These are phyloP conservation scores for Tretioscincus oriximinensis DNA, from an alignment of 2,113 vertebrate genomes.

Conservation along the genomic window DNA sequence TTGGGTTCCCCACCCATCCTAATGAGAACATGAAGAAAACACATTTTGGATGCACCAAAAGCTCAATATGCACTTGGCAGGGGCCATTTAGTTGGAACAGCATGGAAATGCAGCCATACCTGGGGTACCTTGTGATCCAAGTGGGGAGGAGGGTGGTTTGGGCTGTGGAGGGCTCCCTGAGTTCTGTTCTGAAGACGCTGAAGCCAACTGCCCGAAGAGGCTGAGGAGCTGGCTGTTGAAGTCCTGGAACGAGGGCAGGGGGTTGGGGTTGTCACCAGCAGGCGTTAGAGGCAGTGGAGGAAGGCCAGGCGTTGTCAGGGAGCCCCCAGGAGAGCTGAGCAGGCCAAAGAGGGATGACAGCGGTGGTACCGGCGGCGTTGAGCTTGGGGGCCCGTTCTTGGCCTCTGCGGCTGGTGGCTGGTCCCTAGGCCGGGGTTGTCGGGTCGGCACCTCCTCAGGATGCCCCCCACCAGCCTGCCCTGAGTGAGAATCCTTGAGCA, in stretches of 20 bases:
- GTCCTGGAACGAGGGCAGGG: slow-evolving; percentile 40
- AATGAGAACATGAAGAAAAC: too few relatives aligned
- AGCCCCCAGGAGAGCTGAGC: slow-evolving; percentile 9
- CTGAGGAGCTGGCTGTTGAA: slow-evolving; percentile 51
- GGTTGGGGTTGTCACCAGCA: slow-evolving; percentile 36
- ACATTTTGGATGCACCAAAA: too few relatives aligned
- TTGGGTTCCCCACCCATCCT: too few relatives aligned
- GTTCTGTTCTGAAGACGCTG: slow-evolving; percentile 49
- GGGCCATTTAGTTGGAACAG: too few relatives aligned
- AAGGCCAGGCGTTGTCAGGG: not conserved
- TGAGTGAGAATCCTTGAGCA: slow-evolving; percentile 69
- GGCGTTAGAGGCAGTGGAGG: slow-evolving; percentile 8
- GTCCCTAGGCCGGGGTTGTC: slow-evolving; percentile 4
- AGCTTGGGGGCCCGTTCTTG: slow-evolving; percentile 57
- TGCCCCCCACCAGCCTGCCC: slow-evolving; percentile 6
- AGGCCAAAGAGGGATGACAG: slow-evolving; percentile 39
- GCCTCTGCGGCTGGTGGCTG: slow-evolving; percentile 20
- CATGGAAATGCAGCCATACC: not conserved
- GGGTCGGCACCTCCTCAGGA: slow-evolving; percentile 7
- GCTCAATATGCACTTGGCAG: too few relatives aligned
- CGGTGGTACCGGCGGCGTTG: slow-evolving; percentile 26
- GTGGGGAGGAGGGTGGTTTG: slow-evolving; percentile 54
- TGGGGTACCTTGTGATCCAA: slow-evolving; percentile 15
- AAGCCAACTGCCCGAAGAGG: slow-evolving; percentile 59
- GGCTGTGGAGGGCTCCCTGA: slow-evolving; percentile 66